Evolutionary conservation across 2,113 vertebrate species (phyloP).

Genomic region (Tonatia bakeri): DNA sequence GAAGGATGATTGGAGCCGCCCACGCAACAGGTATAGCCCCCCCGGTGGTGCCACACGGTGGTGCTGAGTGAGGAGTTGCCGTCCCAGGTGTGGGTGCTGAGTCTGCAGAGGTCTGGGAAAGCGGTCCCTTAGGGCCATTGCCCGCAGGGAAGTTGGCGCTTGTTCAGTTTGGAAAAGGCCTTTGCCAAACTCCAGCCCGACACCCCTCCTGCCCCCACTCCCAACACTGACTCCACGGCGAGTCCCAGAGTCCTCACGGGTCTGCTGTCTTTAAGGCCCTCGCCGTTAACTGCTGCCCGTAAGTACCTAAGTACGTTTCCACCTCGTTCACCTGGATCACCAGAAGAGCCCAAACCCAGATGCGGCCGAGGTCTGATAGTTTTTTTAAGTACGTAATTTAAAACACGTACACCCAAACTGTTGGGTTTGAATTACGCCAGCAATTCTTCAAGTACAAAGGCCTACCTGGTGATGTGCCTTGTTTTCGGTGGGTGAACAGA

Average conservation of each 20-base stretch:
- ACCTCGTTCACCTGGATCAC: background rate
- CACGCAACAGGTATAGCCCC: conserved; percentile 87
- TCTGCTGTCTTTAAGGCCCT: background rate
- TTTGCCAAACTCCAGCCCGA: fast-evolving
- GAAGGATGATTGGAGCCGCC: conserved; percentile 95
- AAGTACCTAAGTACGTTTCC: background rate
- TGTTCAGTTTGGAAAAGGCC: background rate
- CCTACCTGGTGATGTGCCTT: background rate
- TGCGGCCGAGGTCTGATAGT: background rate
- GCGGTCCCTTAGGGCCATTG: fast-evolving
- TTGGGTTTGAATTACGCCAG: background rate
- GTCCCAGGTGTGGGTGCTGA: background rate
- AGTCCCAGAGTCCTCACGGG: background rate
- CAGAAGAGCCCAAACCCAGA: background rate
- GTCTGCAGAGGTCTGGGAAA: background rate
- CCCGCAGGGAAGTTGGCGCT: background rate
- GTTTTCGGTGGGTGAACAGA: background rate
- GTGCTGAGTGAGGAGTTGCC: too few species aligned
- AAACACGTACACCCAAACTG: background rate
- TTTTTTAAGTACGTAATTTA: background rate
- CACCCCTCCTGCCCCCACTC: background rate
- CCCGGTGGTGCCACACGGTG: too few species aligned
- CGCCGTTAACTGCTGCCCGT: background rate
- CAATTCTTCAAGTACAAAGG: background rate
- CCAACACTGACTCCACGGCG: background rate